A percentile compares a stretch with the other conserved stretches of the same genome.
These are phyloP conservation scores for Deroplatys truncata DNA, from an alignment of 2,888 invertebrate species.

Conservation along the genomic window DNA sequence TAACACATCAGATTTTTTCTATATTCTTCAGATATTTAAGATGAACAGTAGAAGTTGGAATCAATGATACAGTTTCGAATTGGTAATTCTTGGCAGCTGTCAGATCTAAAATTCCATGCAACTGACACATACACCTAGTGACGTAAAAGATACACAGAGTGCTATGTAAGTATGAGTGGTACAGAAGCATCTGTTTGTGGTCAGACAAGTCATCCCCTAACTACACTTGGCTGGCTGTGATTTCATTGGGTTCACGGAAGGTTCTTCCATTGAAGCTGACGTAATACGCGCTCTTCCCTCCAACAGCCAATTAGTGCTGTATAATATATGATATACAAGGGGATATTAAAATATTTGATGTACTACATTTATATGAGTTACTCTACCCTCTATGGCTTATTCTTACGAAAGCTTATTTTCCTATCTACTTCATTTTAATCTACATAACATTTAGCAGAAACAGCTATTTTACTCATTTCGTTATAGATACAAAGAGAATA, in stretches of 20 bases:
- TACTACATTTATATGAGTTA: too few species aligned
- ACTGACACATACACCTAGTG: not conserved
- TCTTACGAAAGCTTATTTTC: too few species aligned
- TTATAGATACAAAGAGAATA: too few species aligned
- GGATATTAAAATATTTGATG: too few species aligned
- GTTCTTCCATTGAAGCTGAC: not conserved
- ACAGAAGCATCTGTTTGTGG: not conserved
- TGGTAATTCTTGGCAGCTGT: not conserved
- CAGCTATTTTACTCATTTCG: too few species aligned
- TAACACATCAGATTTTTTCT: too few species aligned
- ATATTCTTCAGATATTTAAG: too few species aligned
- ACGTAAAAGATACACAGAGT: not conserved
- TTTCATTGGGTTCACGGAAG: not conserved
- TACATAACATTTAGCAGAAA: too few species aligned
- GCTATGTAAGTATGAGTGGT: not conserved
- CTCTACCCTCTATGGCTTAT: too few species aligned
- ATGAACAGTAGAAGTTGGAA: not conserved
- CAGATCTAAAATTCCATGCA: not conserved
- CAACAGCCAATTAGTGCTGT: too few species aligned
- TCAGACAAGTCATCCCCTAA: not conserved
- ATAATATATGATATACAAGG: too few species aligned
- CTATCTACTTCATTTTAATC: too few species aligned
- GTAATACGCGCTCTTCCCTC: not conserved
- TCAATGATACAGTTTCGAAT: not conserved
- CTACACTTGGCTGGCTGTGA: not conserved